Evolutionary conservation across 1,140 invertebrate genomes (phyloP), one percentile per base, ranked within the genome.

Genomic region (Diplogasteroides magnus): DNA sequence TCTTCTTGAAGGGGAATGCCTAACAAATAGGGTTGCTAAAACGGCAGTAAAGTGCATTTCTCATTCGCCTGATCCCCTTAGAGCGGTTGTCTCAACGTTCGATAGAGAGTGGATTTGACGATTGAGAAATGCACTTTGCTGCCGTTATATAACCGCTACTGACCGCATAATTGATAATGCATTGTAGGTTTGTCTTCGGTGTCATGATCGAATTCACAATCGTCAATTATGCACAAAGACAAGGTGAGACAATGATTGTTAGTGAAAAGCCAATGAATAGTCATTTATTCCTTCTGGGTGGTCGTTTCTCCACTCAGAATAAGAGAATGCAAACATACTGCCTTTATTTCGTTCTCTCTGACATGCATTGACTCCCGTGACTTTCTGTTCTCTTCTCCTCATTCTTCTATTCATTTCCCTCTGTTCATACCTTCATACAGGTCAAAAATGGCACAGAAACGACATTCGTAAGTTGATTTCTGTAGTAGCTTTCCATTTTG

Each of bases 181-280:
- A 14, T 75, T 71, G 58, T 32, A 74, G 72, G 55, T 76, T 76
- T 58, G 76, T 77, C 23, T 77, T 77, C 25, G 74, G 71, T 19
- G 75, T 77, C 0, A 77, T 77, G 76, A 77, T 77, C 55, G 76
- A 77, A 66, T 77, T 77, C 68, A 77, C 76, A 15, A 74, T 77
- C 37, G 76, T 77, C 19, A 77, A 77, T 56, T 77, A 74, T 57
- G 75, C 69, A 27, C 75, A 76, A 55, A 63, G 75, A 37, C 75
- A 76, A 76, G 75, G 75, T 76, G 73, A 70, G 62, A 15, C 15
- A 61, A 61, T 25, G 28, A 0, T n/a, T 11, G 57, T 37, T 62
- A 37, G 27, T n/a, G 31, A 11, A 28, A 11, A 26, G 14, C 61
- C 26, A 13, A 13, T 64, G 19, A 31, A 27, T 19, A 6, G 27